These are phyloP conservation scores for Drosophila buzzatii DNA, from an alignment of 2,888 invertebrate genomes.

Conservation along the genomic window DNA sequence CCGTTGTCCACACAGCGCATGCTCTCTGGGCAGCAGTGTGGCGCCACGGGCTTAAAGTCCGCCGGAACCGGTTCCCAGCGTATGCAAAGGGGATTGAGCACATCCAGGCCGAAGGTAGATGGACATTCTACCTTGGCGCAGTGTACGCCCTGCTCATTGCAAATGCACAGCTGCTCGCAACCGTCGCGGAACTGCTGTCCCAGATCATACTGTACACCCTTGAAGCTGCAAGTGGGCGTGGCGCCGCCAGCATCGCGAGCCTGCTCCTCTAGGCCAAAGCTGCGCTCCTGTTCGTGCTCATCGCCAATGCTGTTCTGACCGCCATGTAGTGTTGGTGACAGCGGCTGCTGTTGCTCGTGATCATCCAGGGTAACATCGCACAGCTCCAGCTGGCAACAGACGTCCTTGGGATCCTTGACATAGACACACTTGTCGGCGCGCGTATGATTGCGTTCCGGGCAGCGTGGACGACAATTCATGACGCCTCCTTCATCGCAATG, in stretches of 20 bases:
- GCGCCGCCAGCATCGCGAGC: constrained; percentile 73
- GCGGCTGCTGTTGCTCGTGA: constrained; percentile 87
- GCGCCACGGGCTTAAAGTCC: constrained; percentile 89
- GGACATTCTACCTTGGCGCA: constrained; percentile 94
- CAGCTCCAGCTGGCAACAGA: constrained; percentile 93
- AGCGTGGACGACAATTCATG: constrained; percentile 91
- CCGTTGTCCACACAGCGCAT: constrained; percentile 93
- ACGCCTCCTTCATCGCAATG: constrained; percentile 90
- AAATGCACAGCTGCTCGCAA: constrained; percentile 92
- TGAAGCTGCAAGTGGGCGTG: constrained; percentile 73
- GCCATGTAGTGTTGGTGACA: constrained; percentile 51
- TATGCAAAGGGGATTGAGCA: constrained; percentile 93
- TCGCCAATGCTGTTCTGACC: constrained; percentile 71
- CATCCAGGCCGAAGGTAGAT: constrained; percentile 93
- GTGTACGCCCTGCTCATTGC: constrained; percentile 89
- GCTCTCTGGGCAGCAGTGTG: constrained; percentile 93
- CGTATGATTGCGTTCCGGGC: constrained; percentile 87
- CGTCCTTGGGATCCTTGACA: constrained; percentile 92
- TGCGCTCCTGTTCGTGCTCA: constrained; percentile 46
- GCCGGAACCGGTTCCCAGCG: constrained; percentile 94
- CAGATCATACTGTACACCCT: constrained; percentile 83
- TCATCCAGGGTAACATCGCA: constrained; percentile 94
- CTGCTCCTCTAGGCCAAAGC: constrained; percentile 73
- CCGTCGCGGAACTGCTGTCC: constrained; percentile 93
- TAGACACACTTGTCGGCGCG: constrained; percentile 91